Base-by-base conservation (phyloP, 2,888 invertebrate genomes). In the Blastobasis adustella region DNA sequence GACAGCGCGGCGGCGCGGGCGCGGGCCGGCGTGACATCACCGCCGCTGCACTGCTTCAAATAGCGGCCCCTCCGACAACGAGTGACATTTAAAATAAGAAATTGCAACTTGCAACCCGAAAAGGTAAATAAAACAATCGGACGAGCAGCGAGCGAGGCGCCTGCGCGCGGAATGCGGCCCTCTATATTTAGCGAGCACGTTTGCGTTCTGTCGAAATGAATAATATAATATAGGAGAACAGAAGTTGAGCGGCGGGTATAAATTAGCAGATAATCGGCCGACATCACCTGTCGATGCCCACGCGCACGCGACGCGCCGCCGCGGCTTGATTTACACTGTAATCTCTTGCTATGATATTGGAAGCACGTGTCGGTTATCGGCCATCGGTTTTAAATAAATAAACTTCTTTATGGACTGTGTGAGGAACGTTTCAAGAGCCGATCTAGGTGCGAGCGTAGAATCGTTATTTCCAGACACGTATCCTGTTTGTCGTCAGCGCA, bases 11-110 rank as follows among this genome's bases (percentile, higher is more conserved):
- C 55, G n/a, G n/a, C n/a, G n/a, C 3, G 1, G 23, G 23, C 59
- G 59, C 63, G 76, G 73, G n/a, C 9, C 85, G 86, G 85, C 82
- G 82, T 87, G 87, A 87, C 83, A 83, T 87, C 87, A 87, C 69
- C 65, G 58, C 59, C 58, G 61, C 52, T 51, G 58, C 64, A 61
- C 59, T 53, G 53, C 57, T 48, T 54, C 57, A 51, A 59, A 62
- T 70, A 70, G 69, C 63, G 44, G 48, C 42, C 39, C 46, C 49
- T 41, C 9, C 41, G 9, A 41, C 46, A 54, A 55, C 60, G 55
- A 63, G 56, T 78, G 73, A 66, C 76, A 77, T 81, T 77, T 76
- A 75, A 75, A 73, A 73, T 71, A 71, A 76, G 69, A 79, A 76
- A 76, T 70, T 75, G 69, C 65, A 67, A 71, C 71, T 70, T 75